Evolutionary conservation across 2,888 invertebrate species (phyloP).

Genomic region (Fissipunctia ypsillon): DNA sequence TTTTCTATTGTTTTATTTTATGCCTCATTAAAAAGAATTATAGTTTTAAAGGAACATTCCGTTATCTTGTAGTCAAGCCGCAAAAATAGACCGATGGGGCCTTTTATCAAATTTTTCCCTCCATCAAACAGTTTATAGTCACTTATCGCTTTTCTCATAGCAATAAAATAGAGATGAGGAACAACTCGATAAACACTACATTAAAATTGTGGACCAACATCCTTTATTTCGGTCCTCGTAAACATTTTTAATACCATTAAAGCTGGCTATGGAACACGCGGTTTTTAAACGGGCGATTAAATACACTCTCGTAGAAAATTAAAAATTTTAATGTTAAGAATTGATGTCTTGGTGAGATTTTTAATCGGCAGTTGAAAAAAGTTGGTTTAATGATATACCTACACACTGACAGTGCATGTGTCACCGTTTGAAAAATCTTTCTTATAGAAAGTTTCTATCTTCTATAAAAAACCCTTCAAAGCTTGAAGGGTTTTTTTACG

Average conservation of each 20-base stretch:
- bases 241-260: conserved; percentile 80
- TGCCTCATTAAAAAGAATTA: conserved; percentile 39
- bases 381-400: neutral
- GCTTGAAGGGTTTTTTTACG: no score
- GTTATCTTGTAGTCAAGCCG: conserved; percentile 31
- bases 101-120: conserved; percentile 66
- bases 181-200: conserved; percentile 76
- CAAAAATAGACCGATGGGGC: conserved; percentile 44
- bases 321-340: neutral
- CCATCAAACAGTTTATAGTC: conserved; percentile 73
- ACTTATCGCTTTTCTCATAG: conserved; percentile 75
- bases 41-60: conserved; percentile 24
- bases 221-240: conserved; percentile 84
- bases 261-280: conserved; percentile 69
- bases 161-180: conserved; percentile 81
- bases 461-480: no score
- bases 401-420: neutral
- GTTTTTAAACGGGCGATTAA: conserved; percentile 8
- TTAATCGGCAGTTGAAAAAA: neutral
- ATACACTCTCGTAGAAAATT: neutral
- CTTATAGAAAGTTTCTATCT: no score
- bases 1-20: conserved; percentile 41
- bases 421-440: neutral
- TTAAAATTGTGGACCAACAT: conserved; percentile 77
- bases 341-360: neutral